Evolutionary conservation across 2,888 invertebrate genomes (phyloP), one percentile per base, ranked within the genome.

Genomic region (Synergus japonicus): DNA sequence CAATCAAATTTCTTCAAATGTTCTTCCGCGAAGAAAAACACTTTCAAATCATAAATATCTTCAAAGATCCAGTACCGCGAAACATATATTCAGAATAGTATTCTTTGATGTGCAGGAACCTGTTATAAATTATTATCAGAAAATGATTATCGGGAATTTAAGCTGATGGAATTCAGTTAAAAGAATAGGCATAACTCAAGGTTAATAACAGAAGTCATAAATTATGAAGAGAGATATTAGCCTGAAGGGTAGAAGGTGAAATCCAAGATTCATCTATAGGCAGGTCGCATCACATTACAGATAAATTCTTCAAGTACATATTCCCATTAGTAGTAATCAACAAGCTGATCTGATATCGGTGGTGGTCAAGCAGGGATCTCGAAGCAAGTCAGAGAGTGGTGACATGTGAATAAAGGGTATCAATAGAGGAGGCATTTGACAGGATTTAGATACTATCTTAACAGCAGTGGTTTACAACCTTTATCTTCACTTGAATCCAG

Each of bases 371-470:
- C 65, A 67, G 81, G 64, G 69, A 81, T 80, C 63, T 80, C 60
- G 69, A 81, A 65, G 58, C 69, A 58, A 78, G 58, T 54, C 76
- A 69, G 78, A 81, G 86, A 89, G 89, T 87, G 90, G 89, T 88
- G 90, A 90, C 89, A 87, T 83, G 84, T 79, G 89, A 88, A 90
- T 88, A 90, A 90, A 88, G 83, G 88, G 88, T 89, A 88, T 87
- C 89, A 85, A 89, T 89, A 86, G 85, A 87, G 85, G 83, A 83
- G 85, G 85, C 85, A 87, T 90, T 90, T 88, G 88, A 89, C 89
- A 87, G 89, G 90, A 90, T 89, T 90, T 89, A 90, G 90, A 90
- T 90, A 82, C 44, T 87, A 90, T 90, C 89, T 83, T 80, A 85
- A 83, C 81, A 82, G 83, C 85, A 83, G 84, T 83, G 86, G 85